phyloP scores from a whole-genome alignment of 1,140 invertebrate genomes.

The Eupristina koningsbergeri region DNA sequence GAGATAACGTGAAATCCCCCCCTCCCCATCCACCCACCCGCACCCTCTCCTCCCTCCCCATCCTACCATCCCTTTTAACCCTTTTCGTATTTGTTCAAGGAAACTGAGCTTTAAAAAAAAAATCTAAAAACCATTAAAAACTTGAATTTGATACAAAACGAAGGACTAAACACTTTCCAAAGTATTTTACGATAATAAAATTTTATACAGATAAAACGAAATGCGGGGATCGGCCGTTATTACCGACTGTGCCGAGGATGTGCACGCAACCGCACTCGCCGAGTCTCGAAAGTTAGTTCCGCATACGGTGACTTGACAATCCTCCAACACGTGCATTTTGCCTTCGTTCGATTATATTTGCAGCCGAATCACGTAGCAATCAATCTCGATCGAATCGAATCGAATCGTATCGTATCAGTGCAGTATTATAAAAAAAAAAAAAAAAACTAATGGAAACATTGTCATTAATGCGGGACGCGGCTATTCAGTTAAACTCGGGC shows the following conservation, averaged over 20 bases:
- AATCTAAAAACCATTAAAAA: background rate
- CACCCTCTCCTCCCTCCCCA: no score
- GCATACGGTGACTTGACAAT: background rate
- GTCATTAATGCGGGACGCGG: background rate
- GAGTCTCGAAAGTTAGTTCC: background rate
- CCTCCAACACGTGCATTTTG: background rate
- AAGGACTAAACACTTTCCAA: background rate
- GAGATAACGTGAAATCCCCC: background rate
- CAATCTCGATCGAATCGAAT: no score
- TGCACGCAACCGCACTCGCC: background rate
- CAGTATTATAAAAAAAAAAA: background rate
- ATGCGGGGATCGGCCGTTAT: no score
- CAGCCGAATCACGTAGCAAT: background rate
- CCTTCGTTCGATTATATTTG: background rate
- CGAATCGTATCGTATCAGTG: background rate
- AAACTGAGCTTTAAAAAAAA: background rate
- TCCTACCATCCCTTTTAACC: no score
- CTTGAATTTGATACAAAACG: background rate
- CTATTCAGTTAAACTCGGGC: background rate
- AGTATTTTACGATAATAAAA: background rate
- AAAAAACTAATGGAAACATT: background rate
- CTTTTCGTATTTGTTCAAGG: constrained; percentile 1
- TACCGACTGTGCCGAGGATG: no score
- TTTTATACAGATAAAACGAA: background rate
- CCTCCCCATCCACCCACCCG: no score